Conservation (phyloP, 2,113 vertebrate genomes). For the Tauraco erythrolophus region DNA sequence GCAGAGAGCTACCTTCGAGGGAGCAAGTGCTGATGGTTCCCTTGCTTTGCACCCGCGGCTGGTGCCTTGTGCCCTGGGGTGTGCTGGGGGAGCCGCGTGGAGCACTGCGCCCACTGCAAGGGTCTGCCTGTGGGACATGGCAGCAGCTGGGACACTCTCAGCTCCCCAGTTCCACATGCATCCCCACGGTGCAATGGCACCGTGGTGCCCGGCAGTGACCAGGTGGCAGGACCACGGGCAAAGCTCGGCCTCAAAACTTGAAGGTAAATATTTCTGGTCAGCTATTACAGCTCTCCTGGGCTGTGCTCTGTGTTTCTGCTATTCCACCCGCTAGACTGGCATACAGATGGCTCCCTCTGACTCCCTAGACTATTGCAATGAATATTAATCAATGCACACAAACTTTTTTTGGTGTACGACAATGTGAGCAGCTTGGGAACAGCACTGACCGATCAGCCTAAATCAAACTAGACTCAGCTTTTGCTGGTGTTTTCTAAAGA, state of each 20-base stretch:
- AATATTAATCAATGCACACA: background rate
- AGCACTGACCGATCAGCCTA: background rate
- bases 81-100: background rate
- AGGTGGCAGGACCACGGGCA: background rate
- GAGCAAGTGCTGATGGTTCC: accelerated
- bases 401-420: background rate
- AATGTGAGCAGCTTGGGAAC: background rate
- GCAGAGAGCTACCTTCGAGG: background rate
- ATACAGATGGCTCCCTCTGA: background rate
- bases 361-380: background rate
- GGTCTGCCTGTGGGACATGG: background rate
- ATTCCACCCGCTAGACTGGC: background rate
- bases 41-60: background rate
- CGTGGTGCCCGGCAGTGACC: too few species aligned
- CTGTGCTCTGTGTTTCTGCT: background rate
- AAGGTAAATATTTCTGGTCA: background rate
- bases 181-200: background rate
- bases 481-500: background rate
- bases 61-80: background rate
- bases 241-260: background rate
- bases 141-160: background rate
- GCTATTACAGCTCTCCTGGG: background rate
- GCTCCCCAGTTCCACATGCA: background rate
- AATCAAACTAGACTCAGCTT: background rate
- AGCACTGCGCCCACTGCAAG: background rate